phyloP scores from a whole-genome alignment of 2,888 invertebrate species.

The Drosophila buzzatii region DNA sequence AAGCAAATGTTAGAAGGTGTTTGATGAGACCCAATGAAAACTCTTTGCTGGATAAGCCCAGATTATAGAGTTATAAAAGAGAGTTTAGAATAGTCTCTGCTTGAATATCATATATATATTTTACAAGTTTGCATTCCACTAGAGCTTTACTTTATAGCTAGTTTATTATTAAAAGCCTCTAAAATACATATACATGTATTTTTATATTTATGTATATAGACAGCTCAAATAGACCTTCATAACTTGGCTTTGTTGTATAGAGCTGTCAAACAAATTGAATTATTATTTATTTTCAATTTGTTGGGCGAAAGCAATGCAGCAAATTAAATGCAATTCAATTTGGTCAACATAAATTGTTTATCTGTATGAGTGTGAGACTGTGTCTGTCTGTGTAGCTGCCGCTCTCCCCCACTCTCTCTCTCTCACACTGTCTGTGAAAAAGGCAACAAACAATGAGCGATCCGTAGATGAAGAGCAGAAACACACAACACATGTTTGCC shows the following conservation, averaged over 20 bases:
- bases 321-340: conserved; percentile 74
- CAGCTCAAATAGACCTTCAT: conserved; percentile 3
- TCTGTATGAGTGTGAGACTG: conserved; percentile 9
- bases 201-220: not conserved
- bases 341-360: conserved; percentile 43
- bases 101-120: too few relatives aligned
- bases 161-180: conserved; percentile 3
- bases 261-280: conserved; percentile 45
- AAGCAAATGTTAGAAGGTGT: too few relatives aligned
- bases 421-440: not conserved
- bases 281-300: conserved; percentile 44
- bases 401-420: not conserved
- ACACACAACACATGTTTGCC: conserved; percentile 63
- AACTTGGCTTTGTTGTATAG: conserved; percentile 27
- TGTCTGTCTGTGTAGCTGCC: not conserved
- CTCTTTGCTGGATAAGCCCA: too few relatives aligned
- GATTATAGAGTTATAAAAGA: too few relatives aligned
- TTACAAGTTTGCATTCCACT: not conserved
- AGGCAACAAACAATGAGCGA: conserved; percentile 15
- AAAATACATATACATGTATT: not conserved
- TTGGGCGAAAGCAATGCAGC: conserved; percentile 40
- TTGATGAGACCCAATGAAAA: too few relatives aligned
- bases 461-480: conserved; percentile 32
- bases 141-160: not conserved
- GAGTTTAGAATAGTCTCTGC: too few relatives aligned